Evolutionary conservation across 2,797 vertebrate species (phyloP).

Genomic region (Schizothorax lantsangensis): DNA sequence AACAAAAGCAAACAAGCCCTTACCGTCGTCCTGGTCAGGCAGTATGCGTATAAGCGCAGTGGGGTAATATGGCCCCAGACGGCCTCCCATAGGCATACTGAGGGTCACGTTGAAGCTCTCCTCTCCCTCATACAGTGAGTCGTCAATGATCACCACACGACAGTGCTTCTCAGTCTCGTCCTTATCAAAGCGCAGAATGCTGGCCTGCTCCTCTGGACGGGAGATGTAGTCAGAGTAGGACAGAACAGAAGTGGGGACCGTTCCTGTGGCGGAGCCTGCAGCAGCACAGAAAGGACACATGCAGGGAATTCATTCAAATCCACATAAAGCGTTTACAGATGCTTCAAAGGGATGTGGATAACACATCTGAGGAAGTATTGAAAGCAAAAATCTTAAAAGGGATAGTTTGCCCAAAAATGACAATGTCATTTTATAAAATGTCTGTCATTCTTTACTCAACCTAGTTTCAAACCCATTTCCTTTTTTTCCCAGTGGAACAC

Average conservation of each 20-base stretch:
- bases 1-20: conserved; percentile 58
- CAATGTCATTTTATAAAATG: neutral
- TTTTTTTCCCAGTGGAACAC: neutral
- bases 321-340: neutral
- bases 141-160: conserved; percentile 89
- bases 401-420: neutral
- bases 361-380: neutral
- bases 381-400: neutral
- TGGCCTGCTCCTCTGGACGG: conserved; percentile 88
- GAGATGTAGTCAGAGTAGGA: conserved; percentile 97
- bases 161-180: conserved; percentile 86
- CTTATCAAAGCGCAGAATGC: conserved; percentile 87
- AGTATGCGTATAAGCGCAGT: conserved; percentile 82
- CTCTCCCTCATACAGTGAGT: conserved; percentile 89
- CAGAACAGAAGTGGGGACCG: conserved; percentile 86
- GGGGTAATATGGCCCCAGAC: conserved; percentile 84
- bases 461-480: neutral
- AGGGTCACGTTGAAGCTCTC: conserved; percentile 90
- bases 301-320: neutral
- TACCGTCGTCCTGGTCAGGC: conserved; percentile 89
- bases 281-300: neutral
- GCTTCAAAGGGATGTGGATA: neutral
- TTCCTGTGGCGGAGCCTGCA: conserved; percentile 88
- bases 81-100: conserved; percentile 89
- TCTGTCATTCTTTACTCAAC: neutral